Conservation (phyloP, 2,888 invertebrate genomes). For the Mythimna pallens region DNA sequence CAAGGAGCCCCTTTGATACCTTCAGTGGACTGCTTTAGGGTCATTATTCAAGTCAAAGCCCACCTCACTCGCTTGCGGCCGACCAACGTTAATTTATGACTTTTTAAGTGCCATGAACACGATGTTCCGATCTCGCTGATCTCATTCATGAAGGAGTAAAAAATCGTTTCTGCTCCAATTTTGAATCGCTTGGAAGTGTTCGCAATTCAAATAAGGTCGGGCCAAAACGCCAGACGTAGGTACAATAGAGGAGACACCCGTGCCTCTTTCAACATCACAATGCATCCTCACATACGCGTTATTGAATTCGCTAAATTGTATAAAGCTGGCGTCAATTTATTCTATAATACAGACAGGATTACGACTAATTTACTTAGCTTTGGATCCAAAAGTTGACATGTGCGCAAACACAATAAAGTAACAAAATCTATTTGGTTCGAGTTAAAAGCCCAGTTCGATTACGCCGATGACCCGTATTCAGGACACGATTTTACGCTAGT, state of each 20-base stretch:
- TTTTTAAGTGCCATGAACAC: conserved; percentile 83
- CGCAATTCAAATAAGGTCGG: conserved; percentile 55
- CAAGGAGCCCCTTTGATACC: conserved; percentile 65
- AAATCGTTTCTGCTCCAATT: conserved; percentile 66
- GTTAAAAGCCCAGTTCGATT: conserved; percentile 55
- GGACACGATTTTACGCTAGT: conserved; percentile 59
- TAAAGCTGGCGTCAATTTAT: conserved; percentile 37
- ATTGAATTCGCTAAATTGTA: conserved; percentile 47
- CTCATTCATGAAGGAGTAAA: conserved; percentile 70
- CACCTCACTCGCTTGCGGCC: conserved; percentile 73
- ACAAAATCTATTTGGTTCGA: conserved; percentile 44
- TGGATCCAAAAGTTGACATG: conserved; percentile 34
- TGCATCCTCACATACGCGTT: conserved; percentile 44
- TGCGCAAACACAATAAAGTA: conserved; percentile 48
- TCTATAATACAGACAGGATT: conserved; percentile 22
- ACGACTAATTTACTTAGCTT: conserved; percentile 42
- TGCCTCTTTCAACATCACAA: conserved; percentile 49
- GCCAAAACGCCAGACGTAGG: conserved; percentile 35
- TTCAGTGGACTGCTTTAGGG: conserved; percentile 67
- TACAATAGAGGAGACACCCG: conserved; percentile 45
- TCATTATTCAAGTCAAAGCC: conserved; percentile 80
- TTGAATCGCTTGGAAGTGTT: conserved; percentile 52
- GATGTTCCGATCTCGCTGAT: conserved; percentile 76
- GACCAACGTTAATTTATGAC: conserved; percentile 82
- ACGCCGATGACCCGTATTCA: conserved; percentile 57